Evolutionary conservation across 2,888 invertebrate species (phyloP).

Genomic region (Latheticus oryzae): DNA sequence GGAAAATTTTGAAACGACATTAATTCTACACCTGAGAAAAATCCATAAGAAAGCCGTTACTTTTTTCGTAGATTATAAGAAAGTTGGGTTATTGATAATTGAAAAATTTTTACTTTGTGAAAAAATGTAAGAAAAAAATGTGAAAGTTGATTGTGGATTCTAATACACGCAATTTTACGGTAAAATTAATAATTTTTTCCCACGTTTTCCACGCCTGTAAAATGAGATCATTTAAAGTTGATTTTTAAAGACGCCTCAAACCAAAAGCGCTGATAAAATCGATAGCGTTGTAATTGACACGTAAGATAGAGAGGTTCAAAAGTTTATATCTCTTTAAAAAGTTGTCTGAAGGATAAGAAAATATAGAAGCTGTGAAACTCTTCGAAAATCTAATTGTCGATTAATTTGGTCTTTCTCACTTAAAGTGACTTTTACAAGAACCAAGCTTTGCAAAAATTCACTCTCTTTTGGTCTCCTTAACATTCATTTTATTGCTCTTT

Average conservation of each 20-base stretch:
- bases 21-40: background rate
- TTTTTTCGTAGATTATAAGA: background rate
- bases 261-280: constrained; percentile 8
- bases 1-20: constrained; percentile 3
- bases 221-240: too few relatives aligned
- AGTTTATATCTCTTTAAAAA: constrained; percentile 9
- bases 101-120: constrained; percentile 4
- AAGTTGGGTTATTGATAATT: background rate
- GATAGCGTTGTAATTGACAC: constrained; percentile 18
- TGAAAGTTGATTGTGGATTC: too few relatives aligned
- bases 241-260: constrained; percentile 1
- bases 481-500: constrained; percentile 23
- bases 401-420: constrained; percentile 4
- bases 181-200: too few relatives aligned
- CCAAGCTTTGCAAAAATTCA: background rate
- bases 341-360: background rate
- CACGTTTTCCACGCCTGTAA: too few relatives aligned
- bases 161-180: too few relatives aligned
- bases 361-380: background rate
- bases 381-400: background rate
- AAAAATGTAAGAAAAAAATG: too few relatives aligned
- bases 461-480: constrained; percentile 4
- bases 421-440: background rate
- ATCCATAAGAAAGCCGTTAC: constrained; percentile 3
- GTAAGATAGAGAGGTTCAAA: constrained; percentile 13